A percentile compares a stretch with the other conserved stretches of the same genome.
Conservation (phyloP, 2,113 vertebrate genomes). For the Glaucomys volans region DNA sequence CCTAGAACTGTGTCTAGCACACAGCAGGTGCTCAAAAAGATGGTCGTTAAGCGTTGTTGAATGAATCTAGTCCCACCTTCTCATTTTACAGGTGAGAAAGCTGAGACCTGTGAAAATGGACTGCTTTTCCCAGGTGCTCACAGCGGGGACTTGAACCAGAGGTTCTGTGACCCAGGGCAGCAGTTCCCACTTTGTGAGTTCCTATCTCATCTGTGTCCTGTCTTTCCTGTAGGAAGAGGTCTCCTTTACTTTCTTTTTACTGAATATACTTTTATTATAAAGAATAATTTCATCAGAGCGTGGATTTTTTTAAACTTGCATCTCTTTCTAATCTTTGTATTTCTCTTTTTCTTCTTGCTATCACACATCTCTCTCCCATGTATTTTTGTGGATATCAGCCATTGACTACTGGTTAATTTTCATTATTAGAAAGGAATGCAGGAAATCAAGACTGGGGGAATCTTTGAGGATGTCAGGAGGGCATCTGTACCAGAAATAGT, state of each 20-base stretch:
- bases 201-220: background rate
- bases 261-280: background rate
- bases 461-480: background rate
- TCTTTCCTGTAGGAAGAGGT: background rate
- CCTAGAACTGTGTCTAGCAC: background rate
- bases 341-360: background rate
- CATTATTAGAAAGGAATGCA: background rate
- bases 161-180: background rate
- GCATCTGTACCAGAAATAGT: background rate
- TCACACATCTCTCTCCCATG: background rate
- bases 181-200: background rate
- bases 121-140: background rate
- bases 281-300: background rate
- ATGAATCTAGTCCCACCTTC: background rate
- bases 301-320: background rate
- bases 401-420: background rate
- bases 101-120: background rate
- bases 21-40: background rate
- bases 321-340: background rate
- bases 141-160: fast-evolving
- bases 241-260: background rate
- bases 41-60: background rate
- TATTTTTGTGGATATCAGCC: background rate
- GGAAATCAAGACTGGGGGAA: background rate
- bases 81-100: background rate